phyloP scores from a whole-genome alignment of 1,140 invertebrate genomes.

The Hyles euphorbiae region DNA sequence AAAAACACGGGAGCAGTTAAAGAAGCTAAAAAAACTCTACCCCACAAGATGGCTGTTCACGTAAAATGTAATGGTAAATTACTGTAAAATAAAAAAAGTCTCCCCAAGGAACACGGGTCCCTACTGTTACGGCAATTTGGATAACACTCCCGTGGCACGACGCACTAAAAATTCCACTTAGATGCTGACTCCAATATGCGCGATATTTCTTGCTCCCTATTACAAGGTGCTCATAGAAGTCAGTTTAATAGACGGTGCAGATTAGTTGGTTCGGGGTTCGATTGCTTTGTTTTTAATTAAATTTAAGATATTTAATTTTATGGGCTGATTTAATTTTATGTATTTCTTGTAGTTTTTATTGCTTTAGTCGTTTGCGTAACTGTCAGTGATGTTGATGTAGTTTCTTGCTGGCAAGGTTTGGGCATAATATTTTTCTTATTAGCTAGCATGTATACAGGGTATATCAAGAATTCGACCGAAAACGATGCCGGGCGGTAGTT shows the following conservation, averaged over 20 bases:
- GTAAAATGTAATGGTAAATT: constrained; percentile 74
- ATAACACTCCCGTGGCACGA: constrained; percentile 58
- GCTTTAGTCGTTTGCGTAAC: no score
- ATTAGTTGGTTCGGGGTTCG: background rate
- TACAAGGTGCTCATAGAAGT: constrained; percentile 59
- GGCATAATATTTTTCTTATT: no score
- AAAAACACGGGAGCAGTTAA: constrained; percentile 1
- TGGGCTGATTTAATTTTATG: no score
- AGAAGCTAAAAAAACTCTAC: constrained; percentile 45
- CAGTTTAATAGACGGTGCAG: constrained; percentile 6
- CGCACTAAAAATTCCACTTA: constrained; percentile 69
- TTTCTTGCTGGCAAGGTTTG: no score
- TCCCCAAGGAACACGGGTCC: constrained; percentile 48
- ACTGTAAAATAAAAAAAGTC: constrained; percentile 73
- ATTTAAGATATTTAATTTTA: no score
- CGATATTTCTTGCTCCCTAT: constrained; percentile 30
- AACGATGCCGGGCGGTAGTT: no score
- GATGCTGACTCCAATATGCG: constrained; percentile 64
- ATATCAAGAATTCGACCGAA: no score
- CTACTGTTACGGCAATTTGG: constrained; percentile 69
- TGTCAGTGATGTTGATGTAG: no score
- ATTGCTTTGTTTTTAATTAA: constrained; percentile 3
- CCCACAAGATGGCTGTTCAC: constrained; percentile 61
- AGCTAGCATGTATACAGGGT: no score
- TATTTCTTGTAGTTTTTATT: no score